Base-by-base conservation (phyloP, 2,797 vertebrate genomes). In the Centroberyx gerrardi region DNA sequence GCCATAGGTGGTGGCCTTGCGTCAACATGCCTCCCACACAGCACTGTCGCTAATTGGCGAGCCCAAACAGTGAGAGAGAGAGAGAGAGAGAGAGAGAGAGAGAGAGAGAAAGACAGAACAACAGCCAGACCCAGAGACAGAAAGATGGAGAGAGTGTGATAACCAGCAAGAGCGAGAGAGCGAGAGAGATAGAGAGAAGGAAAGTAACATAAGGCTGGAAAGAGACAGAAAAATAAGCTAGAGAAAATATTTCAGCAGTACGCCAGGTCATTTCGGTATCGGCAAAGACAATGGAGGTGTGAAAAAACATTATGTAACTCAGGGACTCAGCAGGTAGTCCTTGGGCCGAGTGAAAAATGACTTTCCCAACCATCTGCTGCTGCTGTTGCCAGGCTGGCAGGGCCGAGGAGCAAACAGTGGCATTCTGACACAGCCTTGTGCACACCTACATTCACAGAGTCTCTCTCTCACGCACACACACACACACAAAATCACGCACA, bases 341-440 rank as follows among this genome's bases (percentile, higher is more conserved):
- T 67, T 72, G 75, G 76, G 82, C 59, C 3, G 9, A 68, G 53
- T 53, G 71, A 84, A 74, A 85, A 76, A 80, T 66, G 44, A 86
- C 81, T 84, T 83, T 85, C n/a, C 29, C 28, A 76, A 87, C 82
- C 88, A 90, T 88, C 92, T 90, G 88, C 86, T 90, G 85, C 86
- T 84, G 85, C 84, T 86, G 88, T 81, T 87, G 76, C 80, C 88
- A 88, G 81, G 68, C 74, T 79, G 64, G 18, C 53, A 73, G 68
- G 72, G 68, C 64, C 3, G 76, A 78, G 66, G 73, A 33, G 75
- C 72, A 76, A 78, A 78, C 81, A 65, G 60, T 72, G 73, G 78
- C 76, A 67, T 78, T 77, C 68, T 83, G 70, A 58, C 80, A 78
- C 75, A 53, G 72, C 62, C 81, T 60, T 79, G 17, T 52, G 8